phyloP scores from a whole-genome alignment of 2,888 invertebrate genomes.

The Phasia obesa region DNA sequence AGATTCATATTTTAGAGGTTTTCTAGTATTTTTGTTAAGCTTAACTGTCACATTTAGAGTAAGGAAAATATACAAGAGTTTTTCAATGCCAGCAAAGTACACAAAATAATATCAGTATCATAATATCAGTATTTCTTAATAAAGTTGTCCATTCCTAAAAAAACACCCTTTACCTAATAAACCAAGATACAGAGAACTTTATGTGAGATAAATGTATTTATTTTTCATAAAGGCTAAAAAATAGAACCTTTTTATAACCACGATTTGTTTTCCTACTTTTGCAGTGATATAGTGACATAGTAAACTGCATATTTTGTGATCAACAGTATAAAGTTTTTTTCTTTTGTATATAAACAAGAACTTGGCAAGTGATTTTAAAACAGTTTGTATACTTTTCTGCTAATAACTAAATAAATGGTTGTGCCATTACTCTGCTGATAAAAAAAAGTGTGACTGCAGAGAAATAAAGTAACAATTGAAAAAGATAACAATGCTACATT shows the following conservation, averaged over 20 bases:
- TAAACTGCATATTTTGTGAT: constrained; percentile 33
- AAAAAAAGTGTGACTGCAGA: constrained; percentile 51
- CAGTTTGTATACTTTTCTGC: constrained; percentile 32
- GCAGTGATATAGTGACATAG: background rate
- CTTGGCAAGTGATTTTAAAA: constrained; percentile 42
- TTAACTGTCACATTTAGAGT: no score
- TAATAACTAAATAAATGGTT: constrained; percentile 35
- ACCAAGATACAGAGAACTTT: no score
- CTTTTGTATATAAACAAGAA: constrained; percentile 14
- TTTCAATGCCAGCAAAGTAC: no score
- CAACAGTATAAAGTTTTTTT: constrained; percentile 12
- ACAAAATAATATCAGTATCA: no score
- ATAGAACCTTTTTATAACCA: background rate
- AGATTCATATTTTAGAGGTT: no score
- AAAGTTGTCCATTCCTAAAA: no score
- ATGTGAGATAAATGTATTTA: no score
- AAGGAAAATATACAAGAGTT: no score
- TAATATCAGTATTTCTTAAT: no score
- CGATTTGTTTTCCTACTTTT: background rate
- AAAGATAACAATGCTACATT: constrained; percentile 3
- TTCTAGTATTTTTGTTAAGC: no score
- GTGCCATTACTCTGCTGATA: constrained; percentile 32
- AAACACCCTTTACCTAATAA: no score
- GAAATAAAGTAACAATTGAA: constrained; percentile 21
- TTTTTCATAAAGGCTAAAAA: background rate